Conservation (phyloP, 2,113 vertebrate species). For the Uropsilus gracilis region DNA sequence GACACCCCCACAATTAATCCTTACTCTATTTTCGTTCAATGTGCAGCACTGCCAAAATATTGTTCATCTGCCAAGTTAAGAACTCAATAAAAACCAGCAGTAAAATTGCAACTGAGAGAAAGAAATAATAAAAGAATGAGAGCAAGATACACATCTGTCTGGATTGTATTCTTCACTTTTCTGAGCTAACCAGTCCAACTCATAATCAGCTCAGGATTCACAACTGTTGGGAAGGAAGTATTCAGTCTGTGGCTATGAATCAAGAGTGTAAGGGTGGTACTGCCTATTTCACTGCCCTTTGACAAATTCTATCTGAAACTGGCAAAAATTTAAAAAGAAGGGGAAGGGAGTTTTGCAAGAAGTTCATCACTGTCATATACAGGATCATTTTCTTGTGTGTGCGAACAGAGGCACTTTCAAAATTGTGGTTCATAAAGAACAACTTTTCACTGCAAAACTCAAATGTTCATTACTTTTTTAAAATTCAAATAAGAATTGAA, state of each 20-base stretch:
- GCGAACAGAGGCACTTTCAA: neutral
- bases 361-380: neutral
- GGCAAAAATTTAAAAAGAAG: neutral
- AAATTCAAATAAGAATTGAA: neutral
- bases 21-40: neutral
- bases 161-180: neutral
- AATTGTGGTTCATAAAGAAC: neutral
- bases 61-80: slow-evolving; percentile 42
- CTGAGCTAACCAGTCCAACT: neutral
- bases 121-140: slow-evolving; percentile 40
- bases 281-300: neutral
- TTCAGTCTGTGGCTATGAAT: neutral
- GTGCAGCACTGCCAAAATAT: slow-evolving; percentile 48
- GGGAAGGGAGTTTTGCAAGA: neutral
- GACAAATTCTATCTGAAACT: neutral
- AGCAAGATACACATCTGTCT: slow-evolving; percentile 41
- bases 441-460: neutral
- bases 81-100: neutral
- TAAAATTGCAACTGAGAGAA: slow-evolving; percentile 50
- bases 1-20: slow-evolving; percentile 57
- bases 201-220: neutral
- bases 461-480: neutral
- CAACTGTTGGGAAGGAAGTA: neutral
- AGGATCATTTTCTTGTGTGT: neutral
- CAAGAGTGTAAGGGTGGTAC: neutral